Evolutionary conservation across 2,113 vertebrate genomes (phyloP), one percentile per base, ranked within the genome.

Genomic region (Dasyprocta punctata): DNA sequence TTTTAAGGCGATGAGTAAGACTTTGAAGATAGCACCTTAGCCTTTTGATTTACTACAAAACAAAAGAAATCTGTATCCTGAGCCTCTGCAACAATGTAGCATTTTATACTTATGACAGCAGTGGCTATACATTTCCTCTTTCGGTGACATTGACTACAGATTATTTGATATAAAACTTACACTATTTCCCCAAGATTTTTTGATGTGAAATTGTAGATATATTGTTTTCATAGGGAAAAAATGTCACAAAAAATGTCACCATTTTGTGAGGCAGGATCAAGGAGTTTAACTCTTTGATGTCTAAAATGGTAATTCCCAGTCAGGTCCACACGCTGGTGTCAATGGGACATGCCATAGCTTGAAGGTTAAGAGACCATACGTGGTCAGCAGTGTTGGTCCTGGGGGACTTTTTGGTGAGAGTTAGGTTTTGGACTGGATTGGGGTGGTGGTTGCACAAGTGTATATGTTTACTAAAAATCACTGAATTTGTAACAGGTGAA

Each of bases 1-100:
- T 96, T 97, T 97, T 77, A 87, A 97, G 96, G 84, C 87, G 85
- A 41, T 38, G 52, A 96, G 30, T 93, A 81, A 75, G 80, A 85
- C 75, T 92, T 93, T 92, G 84, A 97, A 95, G 86, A 24, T 73
- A 89, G 17, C 33, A 94, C 36, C 69, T 38, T 38, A 22, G 65
- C 63, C 60, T 96, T 97, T 95, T 90, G 52, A 38, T 88, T 90
- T 77, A 56, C n/a, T 75, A 65, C 26, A 94, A 82, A 96, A 65
- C 26, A 94, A 82, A 96, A 94, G 54, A 58, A 41, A 38, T 87
- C 80, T 92, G 56, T 96, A 41, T 93, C 56, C 41, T 5, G 26
- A 78, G 75, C 58, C 60, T 54, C 41, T 61, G 17, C 54, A 90
- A 92, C 95, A 92, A 92, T 52, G 58, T 71, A 41, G 20, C 17